Evolutionary conservation across 1,140 invertebrate genomes (phyloP).

Genomic region (Trinorchestia longiramus): DNA sequence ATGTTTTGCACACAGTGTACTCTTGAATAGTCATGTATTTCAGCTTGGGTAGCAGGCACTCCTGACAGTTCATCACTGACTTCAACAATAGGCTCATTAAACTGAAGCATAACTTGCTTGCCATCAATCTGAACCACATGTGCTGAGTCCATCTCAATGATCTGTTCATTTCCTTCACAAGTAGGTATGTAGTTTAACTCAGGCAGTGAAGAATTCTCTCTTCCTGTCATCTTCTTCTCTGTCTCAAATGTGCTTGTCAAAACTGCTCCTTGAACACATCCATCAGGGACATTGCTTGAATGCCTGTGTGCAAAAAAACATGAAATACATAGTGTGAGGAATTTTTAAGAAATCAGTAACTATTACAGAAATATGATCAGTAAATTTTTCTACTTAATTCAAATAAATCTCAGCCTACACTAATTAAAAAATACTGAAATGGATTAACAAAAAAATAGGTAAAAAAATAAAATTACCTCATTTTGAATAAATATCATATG

Average conservation of each 20-base stretch:
- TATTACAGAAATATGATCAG: no score
- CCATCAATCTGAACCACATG: conserved; percentile 36
- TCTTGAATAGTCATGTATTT: neutral
- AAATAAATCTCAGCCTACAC: neutral
- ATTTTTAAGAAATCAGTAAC: no score
- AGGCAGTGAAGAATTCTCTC: neutral
- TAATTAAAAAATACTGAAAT: neutral
- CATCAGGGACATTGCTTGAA: neutral
- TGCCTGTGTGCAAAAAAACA: neutral
- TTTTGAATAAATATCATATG: no score
- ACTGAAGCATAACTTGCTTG: conserved; percentile 22
- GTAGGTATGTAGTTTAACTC: neutral
- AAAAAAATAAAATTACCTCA: no score
- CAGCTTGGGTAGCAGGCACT: neutral
- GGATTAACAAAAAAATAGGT: no score
- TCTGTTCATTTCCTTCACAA: neutral
- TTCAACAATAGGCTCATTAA: conserved; percentile 42
- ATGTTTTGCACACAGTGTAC: neutral
- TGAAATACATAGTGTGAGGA: no score
- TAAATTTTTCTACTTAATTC: neutral
- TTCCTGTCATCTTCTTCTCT: neutral
- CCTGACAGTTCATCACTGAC: neutral
- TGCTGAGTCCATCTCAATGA: neutral
- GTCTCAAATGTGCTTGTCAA: neutral
- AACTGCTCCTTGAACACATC: neutral